Conservation (phyloP, 2,888 invertebrate genomes). For the Spilosoma lubricipeda region DNA sequence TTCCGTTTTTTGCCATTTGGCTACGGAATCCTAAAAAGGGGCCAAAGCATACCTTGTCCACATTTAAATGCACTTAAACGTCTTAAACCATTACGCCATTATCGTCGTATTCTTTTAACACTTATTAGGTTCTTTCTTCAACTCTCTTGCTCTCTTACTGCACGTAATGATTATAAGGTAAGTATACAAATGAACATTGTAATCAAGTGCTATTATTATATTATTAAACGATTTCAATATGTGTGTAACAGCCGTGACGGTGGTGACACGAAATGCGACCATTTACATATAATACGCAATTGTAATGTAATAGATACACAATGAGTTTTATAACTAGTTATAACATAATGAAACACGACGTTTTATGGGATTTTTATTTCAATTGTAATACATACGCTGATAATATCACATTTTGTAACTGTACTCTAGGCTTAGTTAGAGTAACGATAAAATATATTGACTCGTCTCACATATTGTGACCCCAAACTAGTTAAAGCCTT, state of each 20-base stretch:
- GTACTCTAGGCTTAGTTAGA: not conserved
- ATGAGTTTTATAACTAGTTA: constrained; percentile 1
- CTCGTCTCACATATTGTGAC: not conserved
- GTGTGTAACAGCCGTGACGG: constrained; percentile 10
- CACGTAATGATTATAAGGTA: not conserved
- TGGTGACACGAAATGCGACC: not conserved
- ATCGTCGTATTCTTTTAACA: not conserved
- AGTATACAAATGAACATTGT: not conserved
- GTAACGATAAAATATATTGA: not conserved
- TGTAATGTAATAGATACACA: constrained; percentile 10
- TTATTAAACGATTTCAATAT: not conserved
- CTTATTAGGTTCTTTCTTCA: not conserved
- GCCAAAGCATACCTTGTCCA: too few relatives aligned
- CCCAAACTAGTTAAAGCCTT: too few relatives aligned
- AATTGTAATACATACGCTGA: not conserved
- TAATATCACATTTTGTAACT: not conserved
- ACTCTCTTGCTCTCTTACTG: too few relatives aligned
- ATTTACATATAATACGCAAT: not conserved
- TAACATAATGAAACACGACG: constrained; percentile 2
- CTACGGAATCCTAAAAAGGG: too few relatives aligned
- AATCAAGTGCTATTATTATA: not conserved
- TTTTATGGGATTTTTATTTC: constrained; percentile 4
- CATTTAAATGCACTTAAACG: not conserved
- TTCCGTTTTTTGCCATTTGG: too few relatives aligned
- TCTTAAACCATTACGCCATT: not conserved